These are phyloP conservation scores for Megaptera novaeangliae DNA, from an alignment of 2,113 vertebrate species.

Conservation along the genomic window DNA sequence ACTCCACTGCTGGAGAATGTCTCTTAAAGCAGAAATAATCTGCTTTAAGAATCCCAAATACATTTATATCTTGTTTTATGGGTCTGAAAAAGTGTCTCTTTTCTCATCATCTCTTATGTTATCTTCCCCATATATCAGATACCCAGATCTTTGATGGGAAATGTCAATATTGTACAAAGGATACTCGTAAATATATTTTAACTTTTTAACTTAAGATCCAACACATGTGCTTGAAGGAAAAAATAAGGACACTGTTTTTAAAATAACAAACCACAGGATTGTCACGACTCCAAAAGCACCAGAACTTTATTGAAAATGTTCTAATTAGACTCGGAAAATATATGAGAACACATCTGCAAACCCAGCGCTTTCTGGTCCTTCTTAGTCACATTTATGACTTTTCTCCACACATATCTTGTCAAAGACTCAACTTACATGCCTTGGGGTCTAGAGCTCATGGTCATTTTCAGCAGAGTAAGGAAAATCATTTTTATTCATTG, in stretches of 20 bases:
- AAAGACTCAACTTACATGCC: background rate
- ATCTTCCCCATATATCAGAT: background rate
- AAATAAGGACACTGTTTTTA: background rate
- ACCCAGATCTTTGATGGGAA: background rate
- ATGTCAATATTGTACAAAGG: background rate
- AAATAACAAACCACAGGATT: background rate
- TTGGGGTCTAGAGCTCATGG: background rate
- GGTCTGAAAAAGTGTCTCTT: background rate
- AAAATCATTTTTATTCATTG: background rate
- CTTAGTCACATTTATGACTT: background rate
- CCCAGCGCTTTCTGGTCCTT: background rate
- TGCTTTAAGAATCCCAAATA: background rate
- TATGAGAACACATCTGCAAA: background rate
- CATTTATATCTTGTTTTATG: background rate
- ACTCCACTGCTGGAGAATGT: background rate
- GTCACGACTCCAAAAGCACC: background rate
- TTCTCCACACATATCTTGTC: background rate
- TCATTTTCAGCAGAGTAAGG: background rate
- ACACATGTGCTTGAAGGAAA: background rate
- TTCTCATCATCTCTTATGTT: background rate
- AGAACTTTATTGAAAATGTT: background rate
- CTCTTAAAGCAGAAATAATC: background rate
- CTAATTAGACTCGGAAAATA: background rate
- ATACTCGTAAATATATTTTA: background rate
- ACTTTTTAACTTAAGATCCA: background rate